Percentiles rank a stretch among this genome's conserved stretches.
Evolutionary conservation across 1,140 invertebrate genomes (phyloP).

Genomic region (Dreissena rostriformis): DNA sequence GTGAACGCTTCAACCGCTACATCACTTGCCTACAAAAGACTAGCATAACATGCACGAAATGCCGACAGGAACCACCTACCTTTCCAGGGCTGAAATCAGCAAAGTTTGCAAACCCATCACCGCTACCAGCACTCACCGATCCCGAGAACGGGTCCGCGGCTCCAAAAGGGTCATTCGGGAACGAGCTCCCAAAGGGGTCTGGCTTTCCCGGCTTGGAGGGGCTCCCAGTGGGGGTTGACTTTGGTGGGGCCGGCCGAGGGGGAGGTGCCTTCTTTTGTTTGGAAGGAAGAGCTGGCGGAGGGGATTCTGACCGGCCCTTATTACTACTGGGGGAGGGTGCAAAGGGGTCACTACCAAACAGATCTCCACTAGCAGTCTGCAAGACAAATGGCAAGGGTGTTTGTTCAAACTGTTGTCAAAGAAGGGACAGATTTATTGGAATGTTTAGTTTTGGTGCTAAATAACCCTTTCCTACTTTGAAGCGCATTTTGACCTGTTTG

Average conservation of each 20-base stretch:
- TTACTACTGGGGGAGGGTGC: constrained; percentile 32
- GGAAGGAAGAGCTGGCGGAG: constrained; percentile 48
- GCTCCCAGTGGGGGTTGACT: constrained; percentile 31
- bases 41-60: neutral
- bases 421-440: too few relatives aligned
- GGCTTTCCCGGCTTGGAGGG: constrained; percentile 51
- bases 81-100: constrained; percentile 56
- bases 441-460: too few relatives aligned
- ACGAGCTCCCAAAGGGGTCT: constrained; percentile 37
- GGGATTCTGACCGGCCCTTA: constrained; percentile 50
- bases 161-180: constrained; percentile 54
- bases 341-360: constrained; percentile 59
- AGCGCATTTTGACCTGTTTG: too few relatives aligned
- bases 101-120: constrained; percentile 51
- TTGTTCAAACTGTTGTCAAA: too few relatives aligned
- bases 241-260: constrained; percentile 51
- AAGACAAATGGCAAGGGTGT: constrained; percentile 18
- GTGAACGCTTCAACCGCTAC: neutral
- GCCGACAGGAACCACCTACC: constrained; percentile 33
- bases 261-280: constrained; percentile 60
- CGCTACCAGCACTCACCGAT: constrained; percentile 47
- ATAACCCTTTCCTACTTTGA: too few relatives aligned
- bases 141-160: constrained; percentile 50
- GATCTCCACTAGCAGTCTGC: constrained; percentile 50
- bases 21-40: neutral